Base-by-base conservation (phyloP, 2,888 invertebrate genomes). In the Torymus aiolomorphi region DNA sequence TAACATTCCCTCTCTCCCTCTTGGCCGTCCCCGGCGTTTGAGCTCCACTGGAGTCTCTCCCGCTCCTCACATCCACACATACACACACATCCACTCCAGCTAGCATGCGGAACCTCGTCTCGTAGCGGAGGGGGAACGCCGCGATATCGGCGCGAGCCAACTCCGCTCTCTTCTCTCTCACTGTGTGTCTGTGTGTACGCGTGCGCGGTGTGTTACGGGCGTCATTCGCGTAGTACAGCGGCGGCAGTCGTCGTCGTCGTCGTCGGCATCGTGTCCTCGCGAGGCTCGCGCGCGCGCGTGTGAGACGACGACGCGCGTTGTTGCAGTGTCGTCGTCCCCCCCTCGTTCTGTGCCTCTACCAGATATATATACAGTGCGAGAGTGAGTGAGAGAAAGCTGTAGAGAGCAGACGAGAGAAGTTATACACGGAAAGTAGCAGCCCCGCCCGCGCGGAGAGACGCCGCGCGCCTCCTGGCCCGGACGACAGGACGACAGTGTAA, bases 21-120 rank as follows among this genome's bases (percentile, higher is more conserved):
- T 8, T 42, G 8, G 4, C 8, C 42, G 10, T 42, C n/a, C 3
- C 65, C 59, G 31, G 18, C 24, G 65, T 49, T 78, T 78, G 72
- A 78, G 77, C 65, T 78, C 77, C 77, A 72, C 77, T 72, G 72
- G 63, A 65, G 70, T n/a, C 49, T 69, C 62, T 20, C 54, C 20
- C 76, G 66, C 20, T 56, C 54, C 56, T 18, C 67, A 14, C n/a
- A 16, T 42, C 5, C 8, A 42, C 16, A 49, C 16, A 49, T 16
- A 14, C 16, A 14, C 63, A 31, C 63, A 14, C 42, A 16, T n/a
- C n/a, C 16, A n/a, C n/a, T 4, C 10, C 1, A n/a, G 3, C 56
- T 56, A 14, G 14, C 56, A 16, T 56, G 16, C 56, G 56, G 56
- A 56, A 56, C 56, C 56, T 56, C 56, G 56, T n/a, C 56, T 42